Evolutionary conservation across 1,140 invertebrate genomes (phyloP), one percentile per base, ranked within the genome.

Genomic region (Atopsyche davidsoni): DNA sequence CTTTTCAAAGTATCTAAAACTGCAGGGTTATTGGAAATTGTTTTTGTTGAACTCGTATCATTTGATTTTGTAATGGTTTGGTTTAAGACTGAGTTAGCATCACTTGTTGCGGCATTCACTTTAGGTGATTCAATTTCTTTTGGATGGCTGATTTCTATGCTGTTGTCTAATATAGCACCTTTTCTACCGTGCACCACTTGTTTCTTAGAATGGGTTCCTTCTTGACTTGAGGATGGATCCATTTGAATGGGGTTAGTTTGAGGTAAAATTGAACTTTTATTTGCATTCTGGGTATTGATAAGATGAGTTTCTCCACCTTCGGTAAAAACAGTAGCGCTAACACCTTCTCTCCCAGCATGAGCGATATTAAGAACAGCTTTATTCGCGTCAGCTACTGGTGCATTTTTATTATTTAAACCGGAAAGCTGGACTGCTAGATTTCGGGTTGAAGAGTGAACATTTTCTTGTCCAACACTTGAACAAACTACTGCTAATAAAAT

Each of bases 131-230:
- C 35, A 2, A 38, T 38, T 38, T 38, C 21, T 3, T 18, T 19
- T 38, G 4, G 3, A 18, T 16, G n/a, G 11, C n/a, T 21, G 17
- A 16, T 40, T n/a, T n/a, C 13, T 31, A 34, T 21, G n/a, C 11
- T 32, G 14, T 10, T 9, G 24, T 42, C 40, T 9, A 25, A n/a
- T 13, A 13, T 6, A 18, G 25, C 44, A 6, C 45, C 51, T 42
- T 53, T 53, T 22, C 44, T 53, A 4, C 24, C 28, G 24, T 43
- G 44, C 18, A 47, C 45, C 2, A 45, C n/a, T n/a, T n/a, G n/a
- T n/a, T n/a, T n/a, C n/a, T n/a, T n/a, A n/a, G n/a, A n/a, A n/a
- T n/a, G n/a, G n/a, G n/a, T n/a, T n/a, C n/a, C n/a, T n/a, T n/a
- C n/a, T n/a, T n/a, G n/a, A n/a, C n/a, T n/a, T n/a, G n/a, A 45